Evolutionary conservation across 2,797 vertebrate species (phyloP).

Genomic region (Ctenopoma multispine): DNA sequence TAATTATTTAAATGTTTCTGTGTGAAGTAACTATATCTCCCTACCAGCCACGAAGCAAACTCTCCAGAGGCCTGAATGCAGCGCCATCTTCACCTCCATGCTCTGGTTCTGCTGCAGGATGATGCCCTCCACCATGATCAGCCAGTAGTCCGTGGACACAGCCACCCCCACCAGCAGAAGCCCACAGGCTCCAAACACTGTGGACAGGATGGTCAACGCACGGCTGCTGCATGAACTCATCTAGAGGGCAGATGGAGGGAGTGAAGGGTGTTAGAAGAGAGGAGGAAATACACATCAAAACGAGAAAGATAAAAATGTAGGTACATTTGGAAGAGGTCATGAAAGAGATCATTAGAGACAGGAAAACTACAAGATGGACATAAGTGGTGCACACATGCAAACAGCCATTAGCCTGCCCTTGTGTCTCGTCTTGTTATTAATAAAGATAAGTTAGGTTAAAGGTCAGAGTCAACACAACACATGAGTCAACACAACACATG

Average conservation of each 20-base stretch:
- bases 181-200: slow-evolving; percentile 92
- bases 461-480: slow-evolving; percentile 46
- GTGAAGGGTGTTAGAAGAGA: slow-evolving; percentile 23
- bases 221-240: slow-evolving; percentile 96
- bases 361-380: slow-evolving; percentile 34
- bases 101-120: slow-evolving; percentile 94
- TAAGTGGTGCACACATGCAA: slow-evolving; percentile 43
- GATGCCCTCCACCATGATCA: slow-evolving; percentile 95
- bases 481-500: slow-evolving; percentile 52
- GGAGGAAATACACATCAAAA: slow-evolving; percentile 21
- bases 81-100: slow-evolving; percentile 94
- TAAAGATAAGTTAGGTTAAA: slow-evolving; percentile 60
- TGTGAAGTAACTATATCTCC: slow-evolving; percentile 5
- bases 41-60: slow-evolving; percentile 95
- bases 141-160: slow-evolving; percentile 96
- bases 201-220: slow-evolving; percentile 94
- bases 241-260: slow-evolving; percentile 62
- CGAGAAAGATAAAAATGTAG: slow-evolving; percentile 8
- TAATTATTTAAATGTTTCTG: background rate
- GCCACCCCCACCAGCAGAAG: slow-evolving; percentile 93
- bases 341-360: slow-evolving; percentile 21
- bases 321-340: slow-evolving; percentile 19
- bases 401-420: slow-evolving; percentile 40
- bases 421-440: slow-evolving; percentile 50
- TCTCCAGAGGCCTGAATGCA: slow-evolving; percentile 94